phyloP scores from a whole-genome alignment of 2,113 vertebrate species.

The Hydropotes inermis region DNA sequence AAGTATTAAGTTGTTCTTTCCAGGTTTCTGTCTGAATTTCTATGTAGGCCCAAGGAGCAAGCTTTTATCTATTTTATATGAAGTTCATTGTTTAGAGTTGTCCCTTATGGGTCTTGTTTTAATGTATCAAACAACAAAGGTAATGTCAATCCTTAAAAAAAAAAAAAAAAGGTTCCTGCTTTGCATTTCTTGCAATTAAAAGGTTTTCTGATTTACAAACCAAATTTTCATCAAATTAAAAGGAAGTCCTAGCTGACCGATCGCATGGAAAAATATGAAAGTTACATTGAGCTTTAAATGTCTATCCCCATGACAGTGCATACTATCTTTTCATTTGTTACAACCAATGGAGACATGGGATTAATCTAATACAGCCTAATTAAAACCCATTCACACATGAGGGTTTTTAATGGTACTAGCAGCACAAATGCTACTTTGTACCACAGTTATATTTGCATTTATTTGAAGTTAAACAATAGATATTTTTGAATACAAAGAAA shows the following conservation, averaged over 20 bases:
- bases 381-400: constrained; percentile 68
- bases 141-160: constrained; percentile 49
- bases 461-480: constrained; percentile 63
- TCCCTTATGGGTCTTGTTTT: constrained; percentile 62
- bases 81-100: constrained; percentile 71
- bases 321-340: constrained; percentile 69
- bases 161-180: constrained; percentile 42
- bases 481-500: constrained; percentile 62
- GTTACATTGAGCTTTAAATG: constrained; percentile 71
- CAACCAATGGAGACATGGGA: constrained; percentile 46
- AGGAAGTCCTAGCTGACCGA: constrained; percentile 66
- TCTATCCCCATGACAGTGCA: constrained; percentile 62
- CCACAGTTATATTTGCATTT: constrained; percentile 62
- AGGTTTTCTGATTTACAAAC: constrained; percentile 73
- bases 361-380: constrained; percentile 69
- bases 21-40: constrained; percentile 50
- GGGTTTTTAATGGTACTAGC: constrained; percentile 56
- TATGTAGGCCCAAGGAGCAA: constrained; percentile 59
- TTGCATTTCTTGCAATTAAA: constrained; percentile 74
- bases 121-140: constrained; percentile 70
- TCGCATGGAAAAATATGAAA: constrained; percentile 73
- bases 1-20: constrained; percentile 51
- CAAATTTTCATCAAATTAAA: constrained; percentile 75
- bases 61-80: constrained; percentile 67
- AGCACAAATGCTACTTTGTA: constrained; percentile 47